Conservation (phyloP, 2,888 invertebrate genomes). For the Drosophila anceps region DNA sequence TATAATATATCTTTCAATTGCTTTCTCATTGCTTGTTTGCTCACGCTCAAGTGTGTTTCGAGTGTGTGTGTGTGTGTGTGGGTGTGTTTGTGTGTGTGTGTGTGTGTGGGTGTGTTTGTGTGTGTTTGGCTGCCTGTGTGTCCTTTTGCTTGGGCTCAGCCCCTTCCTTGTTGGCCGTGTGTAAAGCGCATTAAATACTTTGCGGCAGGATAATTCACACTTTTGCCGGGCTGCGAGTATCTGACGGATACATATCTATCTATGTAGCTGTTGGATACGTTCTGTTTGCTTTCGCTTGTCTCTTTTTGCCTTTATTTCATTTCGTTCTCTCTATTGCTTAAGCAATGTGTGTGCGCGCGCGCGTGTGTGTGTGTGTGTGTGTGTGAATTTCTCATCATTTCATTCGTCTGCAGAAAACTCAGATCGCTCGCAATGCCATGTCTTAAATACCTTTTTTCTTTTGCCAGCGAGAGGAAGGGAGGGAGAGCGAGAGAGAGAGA, state of each 20-base stretch:
- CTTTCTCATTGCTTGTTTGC: conserved; percentile 28
- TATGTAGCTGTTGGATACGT: conserved; percentile 58
- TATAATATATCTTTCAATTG: conserved; percentile 34
- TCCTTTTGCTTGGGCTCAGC: conserved; percentile 6
- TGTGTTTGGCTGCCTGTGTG: conserved; percentile 1
- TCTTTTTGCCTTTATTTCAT: conserved; percentile 14
- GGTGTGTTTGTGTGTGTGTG: conserved; percentile 5
- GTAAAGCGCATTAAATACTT: conserved; percentile 81
- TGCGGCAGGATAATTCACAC: conserved; percentile 80
- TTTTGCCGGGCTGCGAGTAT: conserved; percentile 45
- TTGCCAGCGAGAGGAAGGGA: background rate
- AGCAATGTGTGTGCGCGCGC: too few species aligned
- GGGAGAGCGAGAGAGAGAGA: conserved; percentile 12
- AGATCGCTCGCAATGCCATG: conserved; percentile 43
- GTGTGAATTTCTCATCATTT: conserved; percentile 32
- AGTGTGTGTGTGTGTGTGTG: conserved; percentile 1
- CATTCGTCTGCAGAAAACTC: conserved; percentile 24
- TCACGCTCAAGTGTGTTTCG: conserved; percentile 12
- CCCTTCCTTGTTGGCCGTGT: conserved; percentile 53
- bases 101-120: background rate
- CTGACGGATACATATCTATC: conserved; percentile 61
- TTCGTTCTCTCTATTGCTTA: conserved; percentile 15
- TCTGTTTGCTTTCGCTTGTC: conserved; percentile 31
- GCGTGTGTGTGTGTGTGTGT: conserved; percentile 32
- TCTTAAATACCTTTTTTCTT: conserved; percentile 66